Evolutionary conservation across 2,113 vertebrate species (phyloP).

Genomic region (Paracanthobrama guichenoti): DNA sequence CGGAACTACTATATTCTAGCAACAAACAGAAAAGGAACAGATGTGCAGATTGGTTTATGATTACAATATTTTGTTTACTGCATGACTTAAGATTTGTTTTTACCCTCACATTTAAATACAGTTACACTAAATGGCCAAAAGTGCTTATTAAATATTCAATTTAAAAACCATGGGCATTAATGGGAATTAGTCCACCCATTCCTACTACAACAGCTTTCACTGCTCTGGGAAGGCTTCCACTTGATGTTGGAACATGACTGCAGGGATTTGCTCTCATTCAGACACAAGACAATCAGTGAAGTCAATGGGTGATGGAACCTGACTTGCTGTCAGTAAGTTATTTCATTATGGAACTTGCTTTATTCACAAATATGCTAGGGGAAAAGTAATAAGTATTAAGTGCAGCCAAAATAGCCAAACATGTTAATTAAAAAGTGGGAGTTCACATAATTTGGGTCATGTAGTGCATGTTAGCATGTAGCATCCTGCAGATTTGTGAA

Average conservation of each 20-base stretch:
- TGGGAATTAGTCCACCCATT: neutral
- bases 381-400: neutral
- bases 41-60: neutral
- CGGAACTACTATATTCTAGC: neutral
- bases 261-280: slow-evolving; percentile 10
- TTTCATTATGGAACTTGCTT: neutral
- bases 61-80: neutral
- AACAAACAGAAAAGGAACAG: neutral
- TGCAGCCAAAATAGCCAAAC: neutral
- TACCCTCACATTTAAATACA: neutral
- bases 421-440: neutral
- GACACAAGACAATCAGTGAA: neutral
- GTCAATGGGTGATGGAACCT: slow-evolving; percentile 12
- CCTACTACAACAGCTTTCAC: too few relatives aligned
- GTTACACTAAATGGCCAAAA: neutral
- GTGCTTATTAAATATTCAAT: neutral
- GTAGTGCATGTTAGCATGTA: slow-evolving; percentile 5
- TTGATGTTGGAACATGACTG: neutral
- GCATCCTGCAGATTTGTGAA: slow-evolving; percentile 53
- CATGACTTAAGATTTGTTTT: neutral
- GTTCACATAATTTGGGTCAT: neutral
- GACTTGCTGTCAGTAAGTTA: neutral
- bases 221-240: neutral
- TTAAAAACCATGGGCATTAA: neutral
- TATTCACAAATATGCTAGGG: neutral